Evolutionary conservation across 2,113 vertebrate genomes (phyloP).

Genomic region (Uria aalge): DNA sequence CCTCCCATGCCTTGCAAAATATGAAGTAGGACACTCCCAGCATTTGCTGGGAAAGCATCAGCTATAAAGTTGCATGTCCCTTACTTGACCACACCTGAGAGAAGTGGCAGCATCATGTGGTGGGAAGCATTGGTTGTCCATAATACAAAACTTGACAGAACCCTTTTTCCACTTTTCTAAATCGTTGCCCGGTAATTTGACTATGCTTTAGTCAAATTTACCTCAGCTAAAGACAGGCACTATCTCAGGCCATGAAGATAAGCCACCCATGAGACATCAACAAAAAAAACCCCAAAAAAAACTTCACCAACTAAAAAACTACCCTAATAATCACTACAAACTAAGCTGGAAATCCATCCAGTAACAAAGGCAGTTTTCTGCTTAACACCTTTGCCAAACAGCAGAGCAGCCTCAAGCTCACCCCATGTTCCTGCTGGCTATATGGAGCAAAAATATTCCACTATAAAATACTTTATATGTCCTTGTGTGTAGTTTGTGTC

Average conservation of each 20-base stretch:
- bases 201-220: not conserved
- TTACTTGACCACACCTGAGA: not conserved
- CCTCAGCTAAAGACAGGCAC: not conserved
- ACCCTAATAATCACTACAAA: not conserved
- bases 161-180: not conserved
- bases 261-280: not conserved
- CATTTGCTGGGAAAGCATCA: not conserved
- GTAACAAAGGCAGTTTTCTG: not conserved
- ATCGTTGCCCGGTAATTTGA: not conserved
- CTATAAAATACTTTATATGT: not conserved
- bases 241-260: not conserved
- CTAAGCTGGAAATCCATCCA: not conserved
- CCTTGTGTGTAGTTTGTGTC: rapidly evolving
- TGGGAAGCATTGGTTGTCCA: not conserved
- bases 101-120: not conserved
- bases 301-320: not conserved
- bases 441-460: not conserved
- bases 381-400: not conserved
- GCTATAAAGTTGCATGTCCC: not conserved
- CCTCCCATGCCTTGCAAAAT: not conserved
- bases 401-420: not conserved
- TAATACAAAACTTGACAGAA: not conserved
- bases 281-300: not conserved
- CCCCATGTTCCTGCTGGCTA: not conserved
- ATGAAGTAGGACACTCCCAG: not conserved